phyloP scores from a whole-genome alignment of 2,888 invertebrate genomes.

The Yponomeuta malinellus region DNA sequence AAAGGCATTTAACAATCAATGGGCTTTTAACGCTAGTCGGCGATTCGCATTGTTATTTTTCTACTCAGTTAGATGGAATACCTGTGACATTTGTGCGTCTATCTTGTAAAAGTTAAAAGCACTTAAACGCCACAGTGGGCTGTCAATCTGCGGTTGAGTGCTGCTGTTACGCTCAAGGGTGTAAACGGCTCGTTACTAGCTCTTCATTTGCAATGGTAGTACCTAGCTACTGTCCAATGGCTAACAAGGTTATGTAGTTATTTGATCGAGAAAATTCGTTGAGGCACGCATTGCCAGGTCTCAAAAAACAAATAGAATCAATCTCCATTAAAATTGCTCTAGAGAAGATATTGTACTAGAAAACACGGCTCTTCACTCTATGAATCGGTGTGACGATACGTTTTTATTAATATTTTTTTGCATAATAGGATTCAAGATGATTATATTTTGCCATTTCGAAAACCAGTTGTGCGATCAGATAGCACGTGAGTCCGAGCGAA shows the following conservation, averaged over 20 bases:
- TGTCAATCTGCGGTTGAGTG: background rate
- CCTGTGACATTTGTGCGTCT: constrained; percentile 1
- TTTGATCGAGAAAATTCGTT: background rate
- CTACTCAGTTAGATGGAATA: background rate
- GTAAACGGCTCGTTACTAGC: background rate
- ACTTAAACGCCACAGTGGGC: background rate
- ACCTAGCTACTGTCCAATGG: background rate
- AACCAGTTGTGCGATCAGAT: background rate
- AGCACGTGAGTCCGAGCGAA: background rate
- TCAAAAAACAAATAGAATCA: no score
- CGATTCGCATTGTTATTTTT: background rate
- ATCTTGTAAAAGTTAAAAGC: background rate
- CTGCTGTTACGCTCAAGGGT: background rate
- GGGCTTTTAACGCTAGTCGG: background rate
- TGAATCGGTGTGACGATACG: no score
- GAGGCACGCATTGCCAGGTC: no score
- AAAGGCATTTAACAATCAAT: background rate
- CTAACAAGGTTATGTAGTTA: background rate
- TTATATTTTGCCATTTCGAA: background rate
- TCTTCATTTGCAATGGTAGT: background rate
- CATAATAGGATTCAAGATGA: background rate
- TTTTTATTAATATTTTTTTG: no score
- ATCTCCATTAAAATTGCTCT: no score
- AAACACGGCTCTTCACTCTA: no score
- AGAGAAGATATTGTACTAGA: no score